These are phyloP conservation scores for Agelastica alni DNA, from an alignment of 2,888 invertebrate species.

Conservation along the genomic window DNA sequence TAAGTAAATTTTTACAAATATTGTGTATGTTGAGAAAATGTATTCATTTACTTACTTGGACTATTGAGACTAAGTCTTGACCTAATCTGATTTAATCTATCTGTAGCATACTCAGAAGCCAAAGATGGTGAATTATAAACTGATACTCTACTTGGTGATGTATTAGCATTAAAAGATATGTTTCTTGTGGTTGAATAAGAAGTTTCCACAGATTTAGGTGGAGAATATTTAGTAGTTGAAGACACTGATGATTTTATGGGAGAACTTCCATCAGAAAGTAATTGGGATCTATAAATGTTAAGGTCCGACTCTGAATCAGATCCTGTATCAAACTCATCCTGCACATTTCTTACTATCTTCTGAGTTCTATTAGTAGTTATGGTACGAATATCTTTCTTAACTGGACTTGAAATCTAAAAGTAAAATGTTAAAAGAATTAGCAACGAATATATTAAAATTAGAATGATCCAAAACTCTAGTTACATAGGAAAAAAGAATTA, in stretches of 20 bases:
- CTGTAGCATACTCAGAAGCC: conserved; percentile 55
- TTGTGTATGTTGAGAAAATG: no score
- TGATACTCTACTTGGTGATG: conserved; percentile 54
- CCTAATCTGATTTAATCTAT: conserved; percentile 64
- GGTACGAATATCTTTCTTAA: conserved; percentile 30
- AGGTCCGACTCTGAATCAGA: conserved; percentile 71
- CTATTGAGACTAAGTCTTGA: conserved; percentile 63
- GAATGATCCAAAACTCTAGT: conserved; percentile 4
- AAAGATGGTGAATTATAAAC: conserved; percentile 46
- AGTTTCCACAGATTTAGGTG: conserved; percentile 54
- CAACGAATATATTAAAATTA: not conserved
- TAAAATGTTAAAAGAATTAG: not conserved
- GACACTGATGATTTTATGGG: conserved; percentile 50
- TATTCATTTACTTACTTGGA: conserved; percentile 46
- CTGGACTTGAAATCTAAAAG: conserved; percentile 31
- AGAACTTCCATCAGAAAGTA: conserved; percentile 30
- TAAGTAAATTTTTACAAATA: no score
- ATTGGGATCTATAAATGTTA: conserved; percentile 27
- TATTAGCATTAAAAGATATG: conserved; percentile 43
- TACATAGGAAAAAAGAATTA: conserved; percentile 16
- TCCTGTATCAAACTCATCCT: conserved; percentile 71
- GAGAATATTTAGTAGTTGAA: conserved; percentile 52
- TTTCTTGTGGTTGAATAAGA: conserved; percentile 42
- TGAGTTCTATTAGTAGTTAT: conserved; percentile 58
- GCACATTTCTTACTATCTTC: conserved; percentile 55